A percentile compares a stretch with the other conserved stretches of the same genome.
phyloP scores from a whole-genome alignment of 2,888 invertebrate genomes.

The Trachelus stipa region DNA sequence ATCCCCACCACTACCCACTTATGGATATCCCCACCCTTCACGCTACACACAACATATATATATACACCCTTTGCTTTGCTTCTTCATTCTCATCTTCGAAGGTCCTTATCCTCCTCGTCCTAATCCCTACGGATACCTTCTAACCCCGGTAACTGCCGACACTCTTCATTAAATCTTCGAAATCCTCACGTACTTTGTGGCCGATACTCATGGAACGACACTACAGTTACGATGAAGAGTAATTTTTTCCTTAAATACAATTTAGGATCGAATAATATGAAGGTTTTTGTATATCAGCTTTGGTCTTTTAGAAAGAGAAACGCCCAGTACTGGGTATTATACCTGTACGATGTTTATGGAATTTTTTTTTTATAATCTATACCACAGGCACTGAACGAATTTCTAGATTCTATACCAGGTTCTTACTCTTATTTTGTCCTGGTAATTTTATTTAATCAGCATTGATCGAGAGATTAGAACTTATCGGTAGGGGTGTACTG shows the following conservation, averaged over 20 bases:
- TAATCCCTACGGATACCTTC: neutral
- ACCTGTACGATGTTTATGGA: no score
- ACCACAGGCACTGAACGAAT: no score
- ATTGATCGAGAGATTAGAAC: no score
- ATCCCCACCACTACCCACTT: conserved; percentile 36
- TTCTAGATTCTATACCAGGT: no score
- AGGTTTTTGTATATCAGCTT: no score
- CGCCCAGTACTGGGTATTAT: no score
- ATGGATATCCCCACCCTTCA: neutral
- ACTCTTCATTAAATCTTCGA: neutral
- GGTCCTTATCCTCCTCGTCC: neutral
- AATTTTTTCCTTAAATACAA: neutral
- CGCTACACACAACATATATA: neutral
- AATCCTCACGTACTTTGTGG: neutral
- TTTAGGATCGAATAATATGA: neutral
- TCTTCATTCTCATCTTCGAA: neutral
- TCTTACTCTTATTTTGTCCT: no score
- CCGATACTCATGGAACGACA: neutral
- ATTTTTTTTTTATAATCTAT: no score
- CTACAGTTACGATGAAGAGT: neutral
- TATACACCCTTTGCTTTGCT: neutral
- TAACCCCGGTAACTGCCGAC: neutral
- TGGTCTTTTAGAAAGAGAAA: no score
- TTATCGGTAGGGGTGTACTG: neutral
- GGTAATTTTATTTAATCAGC: no score